Conservation (phyloP, 2,888 invertebrate species). For the Meandrusa payeni region DNA sequence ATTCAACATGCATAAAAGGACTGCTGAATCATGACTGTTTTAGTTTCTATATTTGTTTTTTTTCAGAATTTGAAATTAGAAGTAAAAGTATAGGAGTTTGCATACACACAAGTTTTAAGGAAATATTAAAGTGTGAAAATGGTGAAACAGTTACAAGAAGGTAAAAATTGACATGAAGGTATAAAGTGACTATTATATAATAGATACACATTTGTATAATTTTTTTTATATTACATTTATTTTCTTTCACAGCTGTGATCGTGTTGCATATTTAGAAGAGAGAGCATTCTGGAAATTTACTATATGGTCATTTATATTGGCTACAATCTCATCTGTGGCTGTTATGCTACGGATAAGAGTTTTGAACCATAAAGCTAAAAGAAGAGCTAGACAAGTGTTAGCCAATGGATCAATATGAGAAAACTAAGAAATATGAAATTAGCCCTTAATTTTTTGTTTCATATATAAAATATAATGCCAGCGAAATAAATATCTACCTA, state of each 20-base stretch:
- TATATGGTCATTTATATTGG: conserved; percentile 84
- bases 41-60: too few species aligned
- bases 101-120: conserved; percentile 90
- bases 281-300: conserved; percentile 92
- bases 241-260: conserved; percentile 86
- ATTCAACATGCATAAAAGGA: too few species aligned
- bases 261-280: conserved; percentile 91
- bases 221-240: conserved; percentile 19
- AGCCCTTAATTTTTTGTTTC: too few species aligned
- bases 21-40: too few species aligned
- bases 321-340: conserved; percentile 83
- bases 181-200: conserved; percentile 1
- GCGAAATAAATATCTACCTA: too few species aligned
- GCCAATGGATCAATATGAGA: conserved; percentile 80
- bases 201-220: too few species aligned
- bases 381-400: conserved; percentile 86
- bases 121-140: conserved; percentile 89
- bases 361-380: conserved; percentile 84
- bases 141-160: conserved; percentile 90
- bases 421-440: too few species aligned
- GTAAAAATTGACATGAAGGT: conserved; percentile 49
- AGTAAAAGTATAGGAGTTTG: conserved; percentile 92
- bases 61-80: conserved; percentile 88
- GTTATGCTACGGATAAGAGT: conserved; percentile 84
- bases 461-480: too few species aligned